Conservation (phyloP, 2,113 vertebrate genomes). For the Phylloscopus whistleri region DNA sequence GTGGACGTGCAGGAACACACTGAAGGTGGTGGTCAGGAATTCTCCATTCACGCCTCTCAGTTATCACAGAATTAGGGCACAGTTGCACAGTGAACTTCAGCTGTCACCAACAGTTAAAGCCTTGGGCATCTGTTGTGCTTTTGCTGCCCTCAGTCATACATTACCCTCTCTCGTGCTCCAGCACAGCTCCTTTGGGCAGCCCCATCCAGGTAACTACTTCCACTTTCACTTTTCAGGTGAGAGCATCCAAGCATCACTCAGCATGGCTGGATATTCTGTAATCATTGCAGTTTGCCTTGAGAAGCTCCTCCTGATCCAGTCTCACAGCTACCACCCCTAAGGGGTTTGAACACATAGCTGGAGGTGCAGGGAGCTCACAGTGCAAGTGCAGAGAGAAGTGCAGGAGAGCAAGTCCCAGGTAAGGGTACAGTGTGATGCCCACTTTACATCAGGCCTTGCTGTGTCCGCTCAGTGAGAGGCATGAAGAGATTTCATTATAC, state of each 20-base stretch:
- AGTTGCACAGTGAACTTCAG: background rate
- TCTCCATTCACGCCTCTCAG: rapidly evolving
- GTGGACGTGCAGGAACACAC: background rate
- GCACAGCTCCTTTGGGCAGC: background rate
- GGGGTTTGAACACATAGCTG: background rate
- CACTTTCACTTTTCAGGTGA: background rate
- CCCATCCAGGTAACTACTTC: background rate
- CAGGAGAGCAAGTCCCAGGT: background rate
- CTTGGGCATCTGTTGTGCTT: background rate
- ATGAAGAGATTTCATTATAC: background rate
- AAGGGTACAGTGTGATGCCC: rapidly evolving
- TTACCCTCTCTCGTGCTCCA: background rate
- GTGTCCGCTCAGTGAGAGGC: background rate
- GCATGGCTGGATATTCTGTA: background rate
- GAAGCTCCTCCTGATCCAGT: background rate
- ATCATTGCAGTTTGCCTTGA: background rate
- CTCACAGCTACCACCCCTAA: rapidly evolving
- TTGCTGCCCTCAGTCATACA: background rate
- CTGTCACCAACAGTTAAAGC: background rate
- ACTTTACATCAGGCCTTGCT: background rate
- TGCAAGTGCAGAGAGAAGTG: background rate
- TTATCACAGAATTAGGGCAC: background rate
- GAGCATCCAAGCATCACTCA: background rate
- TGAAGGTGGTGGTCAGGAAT: background rate
- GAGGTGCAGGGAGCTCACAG: background rate